Conservation (phyloP, 1,140 invertebrate species). For the Metopolophium dirhodum region DNA sequence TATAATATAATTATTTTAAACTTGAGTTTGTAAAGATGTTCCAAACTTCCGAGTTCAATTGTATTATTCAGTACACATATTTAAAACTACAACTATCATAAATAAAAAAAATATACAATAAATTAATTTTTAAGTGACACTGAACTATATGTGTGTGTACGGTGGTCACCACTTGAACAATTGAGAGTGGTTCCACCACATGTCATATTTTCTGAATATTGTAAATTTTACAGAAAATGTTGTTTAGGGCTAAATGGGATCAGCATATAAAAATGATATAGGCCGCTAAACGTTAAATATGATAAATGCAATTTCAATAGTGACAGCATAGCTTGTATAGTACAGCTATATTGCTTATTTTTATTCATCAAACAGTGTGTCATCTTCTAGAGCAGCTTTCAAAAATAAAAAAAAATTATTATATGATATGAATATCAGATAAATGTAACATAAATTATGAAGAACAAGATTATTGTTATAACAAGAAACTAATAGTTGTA, state of each 20-base stretch:
- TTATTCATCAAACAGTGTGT: not conserved
- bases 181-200: not conserved
- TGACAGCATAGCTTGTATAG: not conserved
- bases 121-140: not conserved
- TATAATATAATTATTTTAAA: not conserved
- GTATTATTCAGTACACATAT: not conserved
- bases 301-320: conserved; percentile 9
- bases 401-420: not conserved
- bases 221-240: not conserved
- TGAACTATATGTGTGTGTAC: not conserved
- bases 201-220: not conserved
- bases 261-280: not conserved
- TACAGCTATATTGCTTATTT: not conserved
- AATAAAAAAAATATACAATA: not conserved
- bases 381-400: conserved; percentile 35
- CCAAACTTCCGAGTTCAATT: conserved; percentile 13
- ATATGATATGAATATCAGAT: not conserved
- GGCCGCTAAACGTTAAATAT: not conserved
- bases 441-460: not conserved
- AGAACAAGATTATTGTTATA: not conserved
- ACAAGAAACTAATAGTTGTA: not conserved
- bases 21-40: not conserved
- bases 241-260: not conserved
- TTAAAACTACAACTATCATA: not conserved
- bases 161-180: not conserved